phyloP scores from a whole-genome alignment of 2,113 vertebrate genomes.

The Ellobius talpinus region DNA sequence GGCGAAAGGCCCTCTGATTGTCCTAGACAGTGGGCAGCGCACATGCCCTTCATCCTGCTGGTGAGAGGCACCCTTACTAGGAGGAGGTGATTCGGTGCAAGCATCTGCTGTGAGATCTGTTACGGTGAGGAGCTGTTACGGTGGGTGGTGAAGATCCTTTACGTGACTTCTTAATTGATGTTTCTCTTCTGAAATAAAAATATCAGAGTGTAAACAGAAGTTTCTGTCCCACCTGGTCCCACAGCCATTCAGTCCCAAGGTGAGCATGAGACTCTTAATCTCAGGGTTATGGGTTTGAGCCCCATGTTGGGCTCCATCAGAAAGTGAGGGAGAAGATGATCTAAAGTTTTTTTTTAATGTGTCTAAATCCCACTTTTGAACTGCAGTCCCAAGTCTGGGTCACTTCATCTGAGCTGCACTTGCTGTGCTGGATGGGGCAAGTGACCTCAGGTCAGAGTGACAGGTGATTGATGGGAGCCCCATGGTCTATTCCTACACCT shows the following conservation, averaged over 20 bases:
- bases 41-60: not conserved
- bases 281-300: too few species aligned
- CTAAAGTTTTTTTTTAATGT: not conserved
- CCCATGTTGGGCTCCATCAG: not conserved
- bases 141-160: not conserved
- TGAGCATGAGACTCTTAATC: too few species aligned
- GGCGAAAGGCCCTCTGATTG: not conserved
- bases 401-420: rapidly evolving
- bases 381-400: not conserved
- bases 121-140: not conserved
- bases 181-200: not conserved
- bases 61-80: not conserved
- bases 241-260: too few species aligned
- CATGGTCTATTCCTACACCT: not conserved
- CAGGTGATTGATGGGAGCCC: not conserved
- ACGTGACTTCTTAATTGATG: not conserved
- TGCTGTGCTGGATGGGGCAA: not conserved
- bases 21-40: not conserved
- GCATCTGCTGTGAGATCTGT: not conserved
- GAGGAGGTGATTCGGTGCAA: not conserved
- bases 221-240: too few species aligned
- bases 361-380: not conserved
- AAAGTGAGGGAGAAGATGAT: not conserved
- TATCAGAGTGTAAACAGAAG: not conserved
- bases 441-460: not conserved